Base-by-base conservation (phyloP, 1,140 invertebrate genomes). In the Melipona quadrifasciata region DNA sequence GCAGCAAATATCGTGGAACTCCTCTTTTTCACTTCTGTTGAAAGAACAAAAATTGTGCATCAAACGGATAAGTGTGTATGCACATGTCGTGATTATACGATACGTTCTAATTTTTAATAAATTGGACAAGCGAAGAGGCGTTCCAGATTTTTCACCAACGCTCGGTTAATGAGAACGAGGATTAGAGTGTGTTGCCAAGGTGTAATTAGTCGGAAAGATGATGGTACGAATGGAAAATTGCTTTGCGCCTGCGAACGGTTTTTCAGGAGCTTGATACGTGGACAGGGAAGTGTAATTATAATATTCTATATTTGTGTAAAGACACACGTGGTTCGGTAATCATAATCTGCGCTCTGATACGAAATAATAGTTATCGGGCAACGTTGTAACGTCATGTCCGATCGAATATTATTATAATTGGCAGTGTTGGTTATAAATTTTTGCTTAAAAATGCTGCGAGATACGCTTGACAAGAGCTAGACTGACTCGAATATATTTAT, bases 41-140 rank as follows among this genome's bases (percentile, higher is more conserved):
- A 39, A 39, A 39, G 39, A 39, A 39, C 3, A 47, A 47, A 47
- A 47, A 47, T 47, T 47, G 8, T 39, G 39, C 39, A 47, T 47
- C 39, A 6, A 47, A 47, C 39, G 6, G 39, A 47, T 47, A 47
- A 47, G 8, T 47, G 8, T 47, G 8, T 47, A 47, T 47, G 8
- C 27, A 39, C 64, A 82, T 88, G 39, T 78, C 57, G 17, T 71
- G 81, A 79, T 79, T 65, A 79, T 72, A 65, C 58, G 75, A 58
- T 72, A 68, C 70, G 77, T 89, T 88, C 86, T 80, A 87, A 83
- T 86, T 88, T 81, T 70, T 68, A n/a, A 27, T 75, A 77, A 84
- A 78, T 72, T 79, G 64, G 53, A 47, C 81, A 39, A 61, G 65
- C 65, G 51, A 58, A 47, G 34, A 77, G 76, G 51, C 77, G 83